These are phyloP conservation scores for Tetragonula carbonaria DNA, from an alignment of 2,888 invertebrate species.

Conservation along the genomic window DNA sequence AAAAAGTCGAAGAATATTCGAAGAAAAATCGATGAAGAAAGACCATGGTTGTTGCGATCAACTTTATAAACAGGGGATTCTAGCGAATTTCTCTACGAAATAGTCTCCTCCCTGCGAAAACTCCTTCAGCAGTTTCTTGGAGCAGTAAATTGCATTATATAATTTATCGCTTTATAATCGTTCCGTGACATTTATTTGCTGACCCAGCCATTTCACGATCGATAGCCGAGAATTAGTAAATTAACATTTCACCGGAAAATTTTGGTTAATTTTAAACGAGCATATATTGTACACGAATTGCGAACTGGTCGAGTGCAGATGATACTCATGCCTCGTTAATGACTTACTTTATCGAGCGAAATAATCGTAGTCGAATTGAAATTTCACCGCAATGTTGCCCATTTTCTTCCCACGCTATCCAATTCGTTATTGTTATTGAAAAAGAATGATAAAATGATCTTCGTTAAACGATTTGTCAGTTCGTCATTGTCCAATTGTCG, in stretches of 20 bases:
- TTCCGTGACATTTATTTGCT: constrained; percentile 17
- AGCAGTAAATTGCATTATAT: not conserved
- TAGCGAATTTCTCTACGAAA: too few relatives aligned
- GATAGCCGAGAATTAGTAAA: constrained; percentile 24
- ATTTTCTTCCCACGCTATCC: too few relatives aligned
- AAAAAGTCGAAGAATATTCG: not conserved
- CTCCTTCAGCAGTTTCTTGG: too few relatives aligned
- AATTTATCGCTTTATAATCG: constrained; percentile 19
- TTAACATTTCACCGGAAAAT: constrained; percentile 12
- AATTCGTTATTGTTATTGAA: not conserved
- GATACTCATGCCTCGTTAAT: not conserved
- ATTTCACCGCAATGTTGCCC: too few relatives aligned
- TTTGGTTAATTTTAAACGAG: not conserved
- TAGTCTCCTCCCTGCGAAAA: not conserved
- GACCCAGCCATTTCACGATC: constrained; percentile 2
- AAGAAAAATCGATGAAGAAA: not conserved
- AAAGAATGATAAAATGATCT: not conserved
- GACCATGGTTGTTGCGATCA: too few relatives aligned
- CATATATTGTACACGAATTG: not conserved
- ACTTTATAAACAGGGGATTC: too few relatives aligned
- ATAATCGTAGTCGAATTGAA: not conserved
- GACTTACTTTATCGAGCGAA: not conserved
- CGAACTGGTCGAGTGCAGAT: not conserved
- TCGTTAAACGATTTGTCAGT: not conserved
- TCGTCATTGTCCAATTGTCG: not conserved